phyloP scores from a whole-genome alignment of 2,888 invertebrate species.

The Spicauda simplicius region DNA sequence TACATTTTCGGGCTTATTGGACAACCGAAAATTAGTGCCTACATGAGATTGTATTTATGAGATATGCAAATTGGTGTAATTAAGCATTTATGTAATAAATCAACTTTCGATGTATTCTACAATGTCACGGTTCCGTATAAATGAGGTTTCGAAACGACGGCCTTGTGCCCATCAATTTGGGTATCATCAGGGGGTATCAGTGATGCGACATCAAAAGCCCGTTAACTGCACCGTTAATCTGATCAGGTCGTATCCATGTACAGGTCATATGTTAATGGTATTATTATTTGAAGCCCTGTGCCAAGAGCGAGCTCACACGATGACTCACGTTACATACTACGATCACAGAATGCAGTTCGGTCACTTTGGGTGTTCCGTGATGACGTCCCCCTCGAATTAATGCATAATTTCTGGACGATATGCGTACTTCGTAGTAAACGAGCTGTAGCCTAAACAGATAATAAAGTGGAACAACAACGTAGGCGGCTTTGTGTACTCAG shows the following conservation, averaged over 20 bases:
- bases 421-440: conserved; percentile 17
- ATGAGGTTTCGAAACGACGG: conserved; percentile 29
- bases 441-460: conserved; percentile 11
- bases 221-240: conserved; percentile 54
- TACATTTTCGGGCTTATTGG: conserved; percentile 14
- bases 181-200: conserved; percentile 32
- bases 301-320: conserved; percentile 64
- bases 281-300: conserved; percentile 67
- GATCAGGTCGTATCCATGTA: conserved; percentile 49
- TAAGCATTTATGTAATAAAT: conserved; percentile 31
- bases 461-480: conserved; percentile 19
- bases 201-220: conserved; percentile 39
- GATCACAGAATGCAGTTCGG: conserved; percentile 73
- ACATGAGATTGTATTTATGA: conserved; percentile 17
- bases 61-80: conserved; percentile 30
- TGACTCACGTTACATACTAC: conserved; percentile 67
- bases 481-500: conserved; percentile 21
- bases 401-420: conserved; percentile 23
- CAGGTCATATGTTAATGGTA: conserved; percentile 59
- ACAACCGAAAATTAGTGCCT: conserved; percentile 27
- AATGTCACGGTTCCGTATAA: conserved; percentile 16
- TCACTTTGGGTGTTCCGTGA: conserved; percentile 51
- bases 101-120: conserved; percentile 29
- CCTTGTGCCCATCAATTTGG: conserved; percentile 38
- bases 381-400: conserved; percentile 26